phyloP scores from a whole-genome alignment of 2,797 vertebrate genomes.

The Borostomias antarcticus region DNA sequence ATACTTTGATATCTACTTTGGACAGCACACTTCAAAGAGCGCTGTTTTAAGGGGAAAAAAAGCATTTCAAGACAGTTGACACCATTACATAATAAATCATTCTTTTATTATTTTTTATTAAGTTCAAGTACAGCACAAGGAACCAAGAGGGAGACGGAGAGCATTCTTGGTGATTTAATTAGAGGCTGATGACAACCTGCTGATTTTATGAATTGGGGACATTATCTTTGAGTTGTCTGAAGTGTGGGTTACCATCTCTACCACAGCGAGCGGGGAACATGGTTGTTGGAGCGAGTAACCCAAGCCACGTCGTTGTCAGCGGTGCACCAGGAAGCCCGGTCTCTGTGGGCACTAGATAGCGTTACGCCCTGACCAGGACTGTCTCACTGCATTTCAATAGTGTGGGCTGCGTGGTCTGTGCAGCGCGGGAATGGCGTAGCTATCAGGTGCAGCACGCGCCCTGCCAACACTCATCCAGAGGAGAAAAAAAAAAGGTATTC shows the following conservation, averaged over 20 bases:
- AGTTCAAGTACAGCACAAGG: too few species aligned
- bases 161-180: neutral
- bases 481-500: neutral
- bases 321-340: conserved; percentile 19
- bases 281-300: conserved; percentile 14
- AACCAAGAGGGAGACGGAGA: neutral
- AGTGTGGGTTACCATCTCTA: conserved; percentile 9
- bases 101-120: too few species aligned
- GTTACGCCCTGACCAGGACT: conserved; percentile 2
- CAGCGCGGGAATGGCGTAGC: too few species aligned
- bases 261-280: conserved; percentile 7
- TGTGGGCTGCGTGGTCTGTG: neutral
- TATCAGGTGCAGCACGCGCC: conserved; percentile 8
- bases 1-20: too few species aligned
- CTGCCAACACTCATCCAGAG: neutral
- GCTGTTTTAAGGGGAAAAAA: too few species aligned
- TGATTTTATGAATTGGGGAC: neutral
- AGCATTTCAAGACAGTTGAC: neutral
- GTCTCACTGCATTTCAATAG: conserved; percentile 13
- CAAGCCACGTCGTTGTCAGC: conserved; percentile 15
- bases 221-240: neutral
- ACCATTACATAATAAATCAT: too few species aligned
- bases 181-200: conserved; percentile 4
- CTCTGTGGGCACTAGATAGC: conserved; percentile 3
- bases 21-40: too few species aligned